Evolutionary conservation across 2,113 vertebrate species (phyloP).

Genomic region (Pelobates fuscus): DNA sequence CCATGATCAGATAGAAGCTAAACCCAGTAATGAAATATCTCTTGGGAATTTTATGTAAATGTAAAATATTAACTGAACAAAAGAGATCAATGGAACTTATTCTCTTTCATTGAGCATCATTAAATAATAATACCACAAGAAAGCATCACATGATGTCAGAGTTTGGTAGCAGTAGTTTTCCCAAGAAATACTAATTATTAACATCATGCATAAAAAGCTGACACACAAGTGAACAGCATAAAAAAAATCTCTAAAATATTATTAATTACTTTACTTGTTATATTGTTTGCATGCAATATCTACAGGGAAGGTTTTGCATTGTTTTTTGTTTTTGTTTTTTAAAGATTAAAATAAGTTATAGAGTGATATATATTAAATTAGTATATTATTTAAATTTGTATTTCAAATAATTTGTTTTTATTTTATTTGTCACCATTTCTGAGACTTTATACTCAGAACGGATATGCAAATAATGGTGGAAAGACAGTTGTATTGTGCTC

Average conservation of each 20-base stretch:
- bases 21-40: conserved; percentile 39
- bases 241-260: conserved; percentile 1
- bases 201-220: conserved; percentile 16
- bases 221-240: background rate
- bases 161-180: conserved; percentile 12
- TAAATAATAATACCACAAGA: conserved; percentile 23
- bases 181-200: conserved; percentile 17
- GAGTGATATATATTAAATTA: too few species aligned
- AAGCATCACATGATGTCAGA: conserved; percentile 16
- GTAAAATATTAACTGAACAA: conserved; percentile 35
- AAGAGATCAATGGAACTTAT: conserved; percentile 31
- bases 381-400: too few species aligned
- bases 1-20: conserved; percentile 23
- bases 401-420: too few species aligned
- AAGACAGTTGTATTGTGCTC: too few species aligned
- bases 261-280: too few species aligned
- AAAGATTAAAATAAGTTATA: too few species aligned
- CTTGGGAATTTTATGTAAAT: conserved; percentile 20
- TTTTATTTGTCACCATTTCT: too few species aligned
- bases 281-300: too few species aligned
- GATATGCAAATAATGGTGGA: too few species aligned
- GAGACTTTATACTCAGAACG: too few species aligned
- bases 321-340: too few species aligned
- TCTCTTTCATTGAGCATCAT: background rate
- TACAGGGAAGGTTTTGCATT: too few species aligned